phyloP scores from a whole-genome alignment of 2,797 vertebrate species.

The Propithecus deckenii region DNA sequence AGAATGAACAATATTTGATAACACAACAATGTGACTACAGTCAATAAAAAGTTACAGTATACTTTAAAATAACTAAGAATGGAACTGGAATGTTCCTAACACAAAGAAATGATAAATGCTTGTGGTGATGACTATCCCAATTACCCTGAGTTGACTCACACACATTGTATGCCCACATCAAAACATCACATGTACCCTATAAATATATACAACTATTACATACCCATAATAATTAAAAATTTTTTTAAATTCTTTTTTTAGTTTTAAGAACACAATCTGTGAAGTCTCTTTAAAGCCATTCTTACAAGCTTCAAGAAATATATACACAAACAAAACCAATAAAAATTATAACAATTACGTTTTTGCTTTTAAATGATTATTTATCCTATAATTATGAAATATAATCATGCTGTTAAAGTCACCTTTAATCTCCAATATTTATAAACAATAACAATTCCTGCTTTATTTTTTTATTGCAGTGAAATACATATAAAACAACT shows the following conservation, averaged over 20 bases:
- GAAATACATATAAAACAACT: neutral
- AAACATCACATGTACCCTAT: too few species aligned
- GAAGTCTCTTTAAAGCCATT: constrained; percentile 39
- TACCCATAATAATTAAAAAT: too few species aligned
- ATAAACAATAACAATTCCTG: neutral
- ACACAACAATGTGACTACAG: too few species aligned
- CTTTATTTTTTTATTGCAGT: neutral
- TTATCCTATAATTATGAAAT: neutral
- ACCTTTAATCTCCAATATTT: neutral
- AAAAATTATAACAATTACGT: neutral
- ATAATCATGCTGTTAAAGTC: neutral
- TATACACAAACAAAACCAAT: neutral
- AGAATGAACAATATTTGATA: too few species aligned
- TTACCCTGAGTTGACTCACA: too few species aligned
- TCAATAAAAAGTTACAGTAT: too few species aligned
- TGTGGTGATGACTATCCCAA: too few species aligned
- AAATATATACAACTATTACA: too few species aligned
- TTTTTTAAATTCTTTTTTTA: neutral
- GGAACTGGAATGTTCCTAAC: too few species aligned
- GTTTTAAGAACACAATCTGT: neutral
- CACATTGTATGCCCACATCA: too few species aligned
- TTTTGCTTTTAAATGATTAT: constrained; percentile 17
- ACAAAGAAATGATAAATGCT: too few species aligned
- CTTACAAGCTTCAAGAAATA: constrained; percentile 19
- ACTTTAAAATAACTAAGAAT: too few species aligned